Evolutionary conservation across 2,113 vertebrate genomes (phyloP).

Genomic region (Osmerus mordax): DNA sequence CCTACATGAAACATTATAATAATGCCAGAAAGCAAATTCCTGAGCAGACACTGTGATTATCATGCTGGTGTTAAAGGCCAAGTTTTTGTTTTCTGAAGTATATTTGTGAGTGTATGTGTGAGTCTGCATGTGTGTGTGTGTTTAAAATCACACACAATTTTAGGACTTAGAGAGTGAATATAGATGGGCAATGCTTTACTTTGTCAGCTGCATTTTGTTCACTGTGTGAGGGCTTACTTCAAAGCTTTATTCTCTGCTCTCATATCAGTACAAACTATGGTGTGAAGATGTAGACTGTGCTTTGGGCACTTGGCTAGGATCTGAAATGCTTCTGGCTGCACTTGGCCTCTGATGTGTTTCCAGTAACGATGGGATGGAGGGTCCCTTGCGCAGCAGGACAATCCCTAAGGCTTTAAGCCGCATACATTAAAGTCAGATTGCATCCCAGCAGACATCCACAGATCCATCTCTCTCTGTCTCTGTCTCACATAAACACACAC

Average conservation of each 20-base stretch:
- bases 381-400: not conserved
- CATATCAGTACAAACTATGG: not conserved
- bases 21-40: conserved; percentile 4
- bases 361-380: conserved; percentile 14
- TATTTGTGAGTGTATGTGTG: not conserved
- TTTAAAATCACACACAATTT: not conserved
- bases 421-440: not conserved
- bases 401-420: not conserved
- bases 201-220: conserved; percentile 4
- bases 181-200: not conserved
- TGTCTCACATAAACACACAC: not conserved
- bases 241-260: conserved; percentile 18
- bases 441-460: conserved; percentile 2
- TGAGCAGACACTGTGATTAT: conserved; percentile 10
- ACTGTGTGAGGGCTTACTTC: conserved; percentile 15
- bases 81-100: not conserved
- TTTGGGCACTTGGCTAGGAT: conserved; percentile 18
- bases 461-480: conserved; percentile 12
- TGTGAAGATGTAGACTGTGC: not conserved
- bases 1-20: conserved; percentile 4
- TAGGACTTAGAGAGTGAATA: not conserved
- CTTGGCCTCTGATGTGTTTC: conserved; percentile 16
- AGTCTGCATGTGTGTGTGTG: not conserved
- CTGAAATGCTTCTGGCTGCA: conserved; percentile 14
- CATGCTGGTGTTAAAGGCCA: not conserved